Evolutionary conservation across 2,113 vertebrate species (phyloP), one percentile per base, ranked within the genome.

Genomic region (Oostethus manadensis): DNA sequence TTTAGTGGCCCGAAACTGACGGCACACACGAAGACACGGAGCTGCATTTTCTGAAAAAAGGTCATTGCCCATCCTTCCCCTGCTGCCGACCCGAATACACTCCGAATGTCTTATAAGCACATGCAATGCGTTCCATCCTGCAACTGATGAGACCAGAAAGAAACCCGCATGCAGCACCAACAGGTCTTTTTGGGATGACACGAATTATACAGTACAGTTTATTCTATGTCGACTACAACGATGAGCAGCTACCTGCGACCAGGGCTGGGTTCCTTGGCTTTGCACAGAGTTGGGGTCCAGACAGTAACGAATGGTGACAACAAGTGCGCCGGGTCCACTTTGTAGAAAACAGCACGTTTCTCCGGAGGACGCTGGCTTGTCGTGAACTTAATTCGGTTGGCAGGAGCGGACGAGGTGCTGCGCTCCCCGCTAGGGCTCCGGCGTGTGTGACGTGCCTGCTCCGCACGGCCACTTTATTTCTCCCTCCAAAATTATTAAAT

Each of bases 221-320:
- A 47, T 50, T 47, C 50, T 8, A 46, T 20, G 16, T 38, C 1
- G 64, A 72, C n/a, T 64, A 65, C 65, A 71, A 73, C 26, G 9
- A 47, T 14, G 26, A 11, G 15, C 50, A 48, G 61, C 73, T 81
- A 87, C 85, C 85, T 86, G 82, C 68, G 62, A 66, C 84, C 46
- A 71, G 40, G 49, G 68, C 65, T 42, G 38, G 56, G 14, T 8
- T 74, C 73, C 71, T 58, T 15, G 60, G 71, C 62, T 29, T 59
- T 51, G 44, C 48, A 10, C 60, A 67, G 63, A 50, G 58, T 45
- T 50, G 49, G 63, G 51, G 58, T 66, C 57, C 46, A 62, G 63
- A 42, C 68, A 75, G 80, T 79, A 80, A 80, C 81, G 80, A 79
- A 78, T 74, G 80, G 66, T 64, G 23, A 18, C 60, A 55, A 23